Conservation (phyloP, 2,888 invertebrate genomes). For the Agriopis aurantiaria region DNA sequence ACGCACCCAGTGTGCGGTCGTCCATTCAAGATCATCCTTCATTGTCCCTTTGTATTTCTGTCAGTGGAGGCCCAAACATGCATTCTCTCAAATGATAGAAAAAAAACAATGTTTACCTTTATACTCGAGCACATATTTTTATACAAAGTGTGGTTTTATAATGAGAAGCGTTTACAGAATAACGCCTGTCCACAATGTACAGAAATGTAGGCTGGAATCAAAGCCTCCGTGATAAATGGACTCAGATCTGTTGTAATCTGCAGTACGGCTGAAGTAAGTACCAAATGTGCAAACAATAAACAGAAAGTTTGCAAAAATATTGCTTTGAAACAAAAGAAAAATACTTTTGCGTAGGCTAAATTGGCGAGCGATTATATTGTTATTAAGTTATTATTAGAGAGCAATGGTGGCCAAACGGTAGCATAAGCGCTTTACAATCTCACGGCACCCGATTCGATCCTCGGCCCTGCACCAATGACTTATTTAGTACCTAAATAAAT, state of each 20-base stretch:
- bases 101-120: constrained; percentile 85
- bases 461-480: too few species aligned
- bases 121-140: constrained; percentile 84
- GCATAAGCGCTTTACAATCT: too few species aligned
- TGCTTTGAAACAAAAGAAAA: background rate
- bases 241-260: constrained; percentile 43
- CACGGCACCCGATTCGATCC: too few species aligned
- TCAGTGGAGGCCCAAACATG: constrained; percentile 82
- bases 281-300: constrained; percentile 16
- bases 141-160: constrained; percentile 83
- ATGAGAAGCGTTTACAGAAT: constrained; percentile 84
- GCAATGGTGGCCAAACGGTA: too few species aligned
- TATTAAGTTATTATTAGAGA: too few species aligned
- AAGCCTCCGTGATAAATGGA: constrained; percentile 78
- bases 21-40: constrained; percentile 76
- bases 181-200: constrained; percentile 80
- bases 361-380: background rate
- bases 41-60: constrained; percentile 79
- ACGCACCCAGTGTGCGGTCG: constrained; percentile 81
- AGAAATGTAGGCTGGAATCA: constrained; percentile 76
- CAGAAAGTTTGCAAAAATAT: background rate
- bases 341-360: background rate
- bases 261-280: constrained; percentile 60
- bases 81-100: constrained; percentile 77
- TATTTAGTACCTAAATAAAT: too few species aligned